Evolutionary conservation across 1,140 invertebrate genomes (phyloP).

Genomic region (Halyomorpha halys): DNA sequence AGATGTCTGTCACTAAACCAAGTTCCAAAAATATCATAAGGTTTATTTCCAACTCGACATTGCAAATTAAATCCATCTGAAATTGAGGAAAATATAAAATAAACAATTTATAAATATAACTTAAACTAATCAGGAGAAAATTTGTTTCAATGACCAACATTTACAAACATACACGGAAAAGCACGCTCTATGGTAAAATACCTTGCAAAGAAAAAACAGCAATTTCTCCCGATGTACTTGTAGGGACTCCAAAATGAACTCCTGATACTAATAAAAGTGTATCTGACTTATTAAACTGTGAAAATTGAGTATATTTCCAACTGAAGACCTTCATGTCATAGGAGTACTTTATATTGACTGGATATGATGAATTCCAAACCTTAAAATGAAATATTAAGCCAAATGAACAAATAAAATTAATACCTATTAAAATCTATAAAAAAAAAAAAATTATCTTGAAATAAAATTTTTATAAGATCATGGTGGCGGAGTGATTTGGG

Average conservation of each 20-base stretch:
- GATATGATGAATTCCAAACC: conserved; percentile 69
- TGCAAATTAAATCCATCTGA: conserved; percentile 59
- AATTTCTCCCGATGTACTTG: conserved; percentile 76
- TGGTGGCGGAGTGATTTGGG: too few relatives aligned
- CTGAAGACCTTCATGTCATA: conserved; percentile 72
- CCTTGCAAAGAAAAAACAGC: conserved; percentile 69
- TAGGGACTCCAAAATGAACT: conserved; percentile 69
- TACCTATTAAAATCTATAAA: too few relatives aligned
- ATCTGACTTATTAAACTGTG: conserved; percentile 76
- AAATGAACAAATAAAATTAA: neutral
- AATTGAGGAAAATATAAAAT: too few relatives aligned
- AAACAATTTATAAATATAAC: too few relatives aligned
- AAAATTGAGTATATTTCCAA: conserved; percentile 86
- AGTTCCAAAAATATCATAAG: conserved; percentile 80
- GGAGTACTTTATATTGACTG: conserved; percentile 57
- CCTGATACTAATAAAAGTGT: conserved; percentile 75
- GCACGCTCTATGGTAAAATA: conserved; percentile 34
- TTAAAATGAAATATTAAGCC: conserved; percentile 34
- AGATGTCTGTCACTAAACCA: conserved; percentile 80
- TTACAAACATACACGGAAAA: too few relatives aligned
- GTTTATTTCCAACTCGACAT: conserved; percentile 73
- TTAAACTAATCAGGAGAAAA: too few relatives aligned
- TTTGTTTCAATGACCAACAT: too few relatives aligned
- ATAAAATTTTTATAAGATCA: neutral
- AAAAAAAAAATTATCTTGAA: neutral